Percentiles rank a stretch among this genome's conserved stretches.
Conservation (phyloP, 2,113 vertebrate genomes). For the Plotosus lineatus region DNA sequence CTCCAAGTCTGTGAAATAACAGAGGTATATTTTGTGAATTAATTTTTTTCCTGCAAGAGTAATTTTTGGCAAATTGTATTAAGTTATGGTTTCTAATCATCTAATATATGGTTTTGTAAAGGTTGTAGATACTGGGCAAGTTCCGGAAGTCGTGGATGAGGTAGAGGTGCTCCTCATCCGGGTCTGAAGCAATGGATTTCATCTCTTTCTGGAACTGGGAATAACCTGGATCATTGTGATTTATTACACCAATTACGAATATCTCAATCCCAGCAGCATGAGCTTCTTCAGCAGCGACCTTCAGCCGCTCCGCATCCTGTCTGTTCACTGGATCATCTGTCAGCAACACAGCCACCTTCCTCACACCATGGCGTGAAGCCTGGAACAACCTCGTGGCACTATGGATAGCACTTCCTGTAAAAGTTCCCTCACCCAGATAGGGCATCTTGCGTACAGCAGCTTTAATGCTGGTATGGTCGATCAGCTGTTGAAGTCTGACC, state of each 20-base stretch:
- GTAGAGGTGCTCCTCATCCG: conserved; percentile 76
- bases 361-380: conserved; percentile 62
- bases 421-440: conserved; percentile 83
- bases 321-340: conserved; percentile 78
- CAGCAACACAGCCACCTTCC: conserved; percentile 80
- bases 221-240: conserved; percentile 70
- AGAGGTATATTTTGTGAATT: too few species aligned
- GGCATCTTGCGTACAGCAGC: conserved; percentile 74
- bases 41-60: too few species aligned
- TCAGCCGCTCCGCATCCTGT: conserved; percentile 69
- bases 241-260: conserved; percentile 79
- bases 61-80: neutral
- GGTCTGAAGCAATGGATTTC: conserved; percentile 79
- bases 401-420: conserved; percentile 79
- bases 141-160: conserved; percentile 79
- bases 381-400: conserved; percentile 71
- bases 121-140: conserved; percentile 75
- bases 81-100: neutral
- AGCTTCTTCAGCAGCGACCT: conserved; percentile 63
- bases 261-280: conserved; percentile 69
- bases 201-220: conserved; percentile 75
- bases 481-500: conserved; percentile 71
- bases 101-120: too few species aligned
- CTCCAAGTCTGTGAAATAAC: conserved; percentile 70
- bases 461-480: conserved; percentile 71